Evolutionary conservation across 2,888 invertebrate genomes (phyloP).

Genomic region (Ophion costatus): DNA sequence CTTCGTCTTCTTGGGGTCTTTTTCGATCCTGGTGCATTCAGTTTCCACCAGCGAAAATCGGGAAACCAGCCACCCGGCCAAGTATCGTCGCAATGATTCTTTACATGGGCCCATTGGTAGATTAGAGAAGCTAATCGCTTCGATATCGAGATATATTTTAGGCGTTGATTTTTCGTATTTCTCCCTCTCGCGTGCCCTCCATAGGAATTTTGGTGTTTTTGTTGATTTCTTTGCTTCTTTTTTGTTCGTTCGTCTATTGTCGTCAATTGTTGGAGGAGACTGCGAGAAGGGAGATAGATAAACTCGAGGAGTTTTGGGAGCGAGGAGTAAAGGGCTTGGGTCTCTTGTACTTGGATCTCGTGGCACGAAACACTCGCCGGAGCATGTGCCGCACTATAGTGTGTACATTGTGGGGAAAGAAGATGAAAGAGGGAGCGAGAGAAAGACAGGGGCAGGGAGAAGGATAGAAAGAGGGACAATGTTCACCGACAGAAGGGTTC

Average conservation of each 20-base stretch:
- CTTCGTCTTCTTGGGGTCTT: no score
- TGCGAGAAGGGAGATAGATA: conserved; percentile 50
- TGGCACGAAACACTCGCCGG: conserved; percentile 45
- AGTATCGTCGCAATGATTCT: no score
- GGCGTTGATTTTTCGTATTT: not conserved
- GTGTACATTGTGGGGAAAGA: conserved; percentile 36
- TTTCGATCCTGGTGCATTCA: no score
- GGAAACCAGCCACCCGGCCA: no score
- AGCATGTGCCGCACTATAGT: conserved; percentile 39
- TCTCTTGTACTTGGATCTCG: conserved; percentile 47
- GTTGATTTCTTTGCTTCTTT: conserved; percentile 14
- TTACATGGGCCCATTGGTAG: no score
- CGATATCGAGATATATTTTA: not conserved
- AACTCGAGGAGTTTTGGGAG: conserved; percentile 55
- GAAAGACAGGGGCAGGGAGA: conserved; percentile 38
- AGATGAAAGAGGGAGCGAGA: conserved; percentile 32
- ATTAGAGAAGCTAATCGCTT: no score
- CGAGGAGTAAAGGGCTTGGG: conserved; percentile 20
- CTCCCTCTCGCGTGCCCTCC: not conserved
- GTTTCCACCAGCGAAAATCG: no score
- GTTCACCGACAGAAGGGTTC: conserved; percentile 73
- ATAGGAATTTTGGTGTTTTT: conserved; percentile 54
- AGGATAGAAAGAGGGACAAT: conserved; percentile 71
- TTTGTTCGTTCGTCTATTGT: conserved; percentile 29
- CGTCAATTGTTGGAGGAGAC: conserved; percentile 37